phyloP scores from a whole-genome alignment of 2,888 invertebrate genomes.

The Drosophila infuscata region DNA sequence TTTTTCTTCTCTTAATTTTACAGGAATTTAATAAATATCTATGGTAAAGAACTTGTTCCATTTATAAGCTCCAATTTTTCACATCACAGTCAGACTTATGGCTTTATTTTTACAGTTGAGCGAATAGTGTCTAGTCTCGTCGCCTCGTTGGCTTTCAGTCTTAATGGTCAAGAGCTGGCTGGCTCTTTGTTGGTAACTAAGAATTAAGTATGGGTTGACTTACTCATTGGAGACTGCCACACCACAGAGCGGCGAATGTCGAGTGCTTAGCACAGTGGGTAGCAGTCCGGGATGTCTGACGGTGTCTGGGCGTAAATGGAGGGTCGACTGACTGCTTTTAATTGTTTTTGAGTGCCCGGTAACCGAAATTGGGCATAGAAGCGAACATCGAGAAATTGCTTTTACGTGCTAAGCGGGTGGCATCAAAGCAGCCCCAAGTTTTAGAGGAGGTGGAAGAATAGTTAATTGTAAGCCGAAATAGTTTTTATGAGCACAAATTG shows the following conservation, averaged over 20 bases:
- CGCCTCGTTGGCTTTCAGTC: slow-evolving; percentile 29
- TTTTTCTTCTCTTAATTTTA: neutral
- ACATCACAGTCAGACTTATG: slow-evolving; percentile 8
- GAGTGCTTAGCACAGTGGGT: slow-evolving; percentile 61
- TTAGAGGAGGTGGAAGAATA: neutral
- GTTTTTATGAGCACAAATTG: neutral
- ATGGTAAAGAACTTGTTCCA: neutral
- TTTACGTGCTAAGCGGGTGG: slow-evolving; percentile 40
- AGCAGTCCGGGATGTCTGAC: slow-evolving; percentile 32
- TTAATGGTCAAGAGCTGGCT: slow-evolving; percentile 32
- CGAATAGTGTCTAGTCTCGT: slow-evolving; percentile 3
- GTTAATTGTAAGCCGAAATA: neutral
- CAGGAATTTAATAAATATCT: neutral
- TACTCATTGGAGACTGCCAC: slow-evolving; percentile 36
- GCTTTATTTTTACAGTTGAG: slow-evolving; percentile 18
- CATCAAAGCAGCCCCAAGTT: slow-evolving; percentile 38
- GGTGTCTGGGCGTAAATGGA: slow-evolving; percentile 1
- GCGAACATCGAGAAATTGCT: slow-evolving; percentile 31
- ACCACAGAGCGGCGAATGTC: slow-evolving; percentile 37
- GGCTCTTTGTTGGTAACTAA: slow-evolving; percentile 1
- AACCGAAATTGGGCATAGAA: slow-evolving; percentile 37
- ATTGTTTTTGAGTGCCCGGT: slow-evolving; percentile 38
- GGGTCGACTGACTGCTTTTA: slow-evolving; percentile 31
- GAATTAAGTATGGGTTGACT: slow-evolving; percentile 24
- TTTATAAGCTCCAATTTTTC: neutral